A percentile compares a stretch with the other conserved stretches of the same genome.
Conservation (phyloP, 2,113 vertebrate species). For the Xenotilapia longispinis region DNA sequence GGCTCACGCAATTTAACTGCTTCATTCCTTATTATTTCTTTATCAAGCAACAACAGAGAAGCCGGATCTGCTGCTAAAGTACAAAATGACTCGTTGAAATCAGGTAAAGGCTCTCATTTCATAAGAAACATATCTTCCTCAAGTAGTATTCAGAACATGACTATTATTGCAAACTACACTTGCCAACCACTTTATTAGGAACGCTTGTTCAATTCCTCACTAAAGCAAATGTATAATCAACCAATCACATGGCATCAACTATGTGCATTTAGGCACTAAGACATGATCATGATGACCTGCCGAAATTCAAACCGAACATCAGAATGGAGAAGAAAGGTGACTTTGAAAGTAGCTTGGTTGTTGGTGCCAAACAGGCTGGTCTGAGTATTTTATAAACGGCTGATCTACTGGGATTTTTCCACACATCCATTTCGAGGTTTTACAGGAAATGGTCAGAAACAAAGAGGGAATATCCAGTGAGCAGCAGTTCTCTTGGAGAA, state of each 20-base stretch:
- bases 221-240: background rate
- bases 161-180: background rate
- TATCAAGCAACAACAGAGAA: background rate
- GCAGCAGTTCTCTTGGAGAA: background rate
- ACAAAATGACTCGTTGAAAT: background rate
- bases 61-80: background rate
- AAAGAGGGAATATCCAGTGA: background rate
- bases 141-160: background rate
- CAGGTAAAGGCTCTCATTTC: background rate
- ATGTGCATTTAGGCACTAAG: background rate
- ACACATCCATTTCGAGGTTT: background rate
- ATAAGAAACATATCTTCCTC: background rate
- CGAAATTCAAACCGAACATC: background rate
- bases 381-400: background rate
- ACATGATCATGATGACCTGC: background rate
- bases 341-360: background rate
- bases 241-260: background rate
- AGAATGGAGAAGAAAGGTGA: background rate
- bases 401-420: background rate
- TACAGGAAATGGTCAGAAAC: background rate
- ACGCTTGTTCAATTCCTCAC: background rate
- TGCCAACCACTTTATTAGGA: background rate
- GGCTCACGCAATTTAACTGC: fast-evolving
- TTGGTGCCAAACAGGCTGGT: background rate
- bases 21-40: background rate